Base-by-base conservation (phyloP, 2,797 vertebrate species). In the Sebastes iracundus region DNA sequence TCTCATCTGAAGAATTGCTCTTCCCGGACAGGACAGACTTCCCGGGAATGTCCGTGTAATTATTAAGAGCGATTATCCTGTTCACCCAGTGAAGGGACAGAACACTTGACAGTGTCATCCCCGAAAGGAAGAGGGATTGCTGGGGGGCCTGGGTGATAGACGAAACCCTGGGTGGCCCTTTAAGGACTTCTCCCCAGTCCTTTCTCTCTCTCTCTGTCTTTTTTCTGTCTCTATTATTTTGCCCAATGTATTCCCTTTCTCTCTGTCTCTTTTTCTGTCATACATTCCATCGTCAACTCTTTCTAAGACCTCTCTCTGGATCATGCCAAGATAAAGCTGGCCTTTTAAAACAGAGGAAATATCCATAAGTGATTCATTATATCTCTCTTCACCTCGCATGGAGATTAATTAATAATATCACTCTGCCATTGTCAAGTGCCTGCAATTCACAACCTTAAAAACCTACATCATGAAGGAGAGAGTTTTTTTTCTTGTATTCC, bases 1-100 rank as follows among this genome's bases (percentile, higher is more conserved):
- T 90, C 80, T 81, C 86, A 74, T 83, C 74, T 80, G 77, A 90
- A 85, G 72, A 84, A 79, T 59, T 81, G 78, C 75, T 84, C 85
- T 86, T 91, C 90, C 76, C 81, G 82, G 80, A 90, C 87, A 87
- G 77, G 77, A 93, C 79, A 77, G 88, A 81, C 82, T 92, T 94
- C 90, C 84, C 83, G 90, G 91, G 93, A 96, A 94, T 92, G 90
- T 94, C 90, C 81, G 75, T 94, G 94, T 95, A 95, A 96, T 95
- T 94, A 96, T 95, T 94, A 94, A 93, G 93, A 93, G 89, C 90
- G 93, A 95, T 96, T 94, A 95, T 95, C 92, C 93, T 87, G 83
- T 86, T 92, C 92, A 91, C 89, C 85, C 89, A 84, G 90, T 83
- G 91, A 94, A 89, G 92, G 91, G 88, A 92, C 84, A 64, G 90